Evolutionary conservation across 2,888 invertebrate genomes (phyloP).

Genomic region (Philaethria dido): DNA sequence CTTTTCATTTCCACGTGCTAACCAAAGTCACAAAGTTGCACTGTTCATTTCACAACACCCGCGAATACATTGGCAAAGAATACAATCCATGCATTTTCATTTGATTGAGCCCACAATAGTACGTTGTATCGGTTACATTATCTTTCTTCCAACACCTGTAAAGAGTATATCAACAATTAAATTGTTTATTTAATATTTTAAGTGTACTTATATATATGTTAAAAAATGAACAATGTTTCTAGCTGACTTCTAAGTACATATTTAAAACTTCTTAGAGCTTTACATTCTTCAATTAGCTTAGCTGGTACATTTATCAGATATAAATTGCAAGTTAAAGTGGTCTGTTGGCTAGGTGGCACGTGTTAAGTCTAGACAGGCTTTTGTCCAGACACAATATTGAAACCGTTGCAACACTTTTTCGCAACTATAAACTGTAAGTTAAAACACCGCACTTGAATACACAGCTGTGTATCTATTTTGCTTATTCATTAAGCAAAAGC

Average conservation of each 20-base stretch:
- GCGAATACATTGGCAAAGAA: conserved; percentile 37
- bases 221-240: no score
- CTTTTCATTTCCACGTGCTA: conserved; percentile 79
- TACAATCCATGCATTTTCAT: conserved; percentile 41
- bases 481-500: conserved; percentile 24
- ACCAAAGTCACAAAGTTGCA: conserved; percentile 57
- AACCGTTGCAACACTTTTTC: conserved; percentile 46
- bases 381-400: conserved; percentile 45
- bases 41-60: conserved; percentile 67
- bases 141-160: conserved; percentile 15
- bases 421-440: conserved; percentile 42
- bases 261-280: no score
- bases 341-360: conserved; percentile 31
- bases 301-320: neutral
- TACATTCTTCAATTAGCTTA: neutral
- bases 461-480: conserved; percentile 36
- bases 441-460: conserved; percentile 30
- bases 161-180: conserved; percentile 15
- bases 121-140: conserved; percentile 30
- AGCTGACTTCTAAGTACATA: no score
- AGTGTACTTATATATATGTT: no score
- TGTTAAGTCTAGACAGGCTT: conserved; percentile 43
- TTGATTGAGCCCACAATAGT: conserved; percentile 30
- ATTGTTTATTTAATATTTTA: neutral
- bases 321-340: conserved; percentile 34